phyloP scores from a whole-genome alignment of 2,113 vertebrate species.

The Salvelinus alpinus region DNA sequence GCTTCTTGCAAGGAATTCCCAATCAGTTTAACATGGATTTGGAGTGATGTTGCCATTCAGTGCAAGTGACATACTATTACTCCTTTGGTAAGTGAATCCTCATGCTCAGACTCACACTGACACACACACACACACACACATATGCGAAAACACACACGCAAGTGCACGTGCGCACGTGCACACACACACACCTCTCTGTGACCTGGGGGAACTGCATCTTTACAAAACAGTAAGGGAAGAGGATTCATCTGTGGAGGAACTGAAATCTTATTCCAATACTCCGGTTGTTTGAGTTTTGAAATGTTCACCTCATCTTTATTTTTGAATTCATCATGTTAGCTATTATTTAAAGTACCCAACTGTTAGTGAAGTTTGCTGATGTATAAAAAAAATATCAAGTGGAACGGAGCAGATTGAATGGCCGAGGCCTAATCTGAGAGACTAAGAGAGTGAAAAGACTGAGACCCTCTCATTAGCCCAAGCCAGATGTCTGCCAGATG shows the following conservation, averaged over 20 bases:
- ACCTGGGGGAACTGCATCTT: too few relatives aligned
- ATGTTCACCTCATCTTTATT: background rate
- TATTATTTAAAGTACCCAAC: constrained; percentile 23
- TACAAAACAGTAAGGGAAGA: constrained; percentile 1
- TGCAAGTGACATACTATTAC: too few relatives aligned
- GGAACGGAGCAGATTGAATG: constrained; percentile 30
- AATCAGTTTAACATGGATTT: background rate
- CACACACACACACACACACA: too few relatives aligned
- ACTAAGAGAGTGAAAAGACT: constrained; percentile 37
- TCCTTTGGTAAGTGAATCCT: too few relatives aligned
- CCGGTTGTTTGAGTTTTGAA: too few relatives aligned
- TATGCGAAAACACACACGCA: too few relatives aligned
- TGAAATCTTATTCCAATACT: background rate
- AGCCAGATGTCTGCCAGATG: constrained; percentile 70
- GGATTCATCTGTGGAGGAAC: background rate
- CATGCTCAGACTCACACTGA: too few relatives aligned
- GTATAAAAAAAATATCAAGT: background rate
- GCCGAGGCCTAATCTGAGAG: background rate
- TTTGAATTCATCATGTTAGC: too few relatives aligned
- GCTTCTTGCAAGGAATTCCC: background rate
- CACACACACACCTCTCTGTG: constrained; percentile 1
- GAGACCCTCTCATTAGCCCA: constrained; percentile 59
- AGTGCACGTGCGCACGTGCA: too few relatives aligned
- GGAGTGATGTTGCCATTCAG: background rate
- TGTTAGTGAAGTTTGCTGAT: background rate